Evolutionary conservation across 2,113 vertebrate genomes (phyloP), one percentile per base, ranked within the genome.

Genomic region (Microcebus griseorufus): DNA sequence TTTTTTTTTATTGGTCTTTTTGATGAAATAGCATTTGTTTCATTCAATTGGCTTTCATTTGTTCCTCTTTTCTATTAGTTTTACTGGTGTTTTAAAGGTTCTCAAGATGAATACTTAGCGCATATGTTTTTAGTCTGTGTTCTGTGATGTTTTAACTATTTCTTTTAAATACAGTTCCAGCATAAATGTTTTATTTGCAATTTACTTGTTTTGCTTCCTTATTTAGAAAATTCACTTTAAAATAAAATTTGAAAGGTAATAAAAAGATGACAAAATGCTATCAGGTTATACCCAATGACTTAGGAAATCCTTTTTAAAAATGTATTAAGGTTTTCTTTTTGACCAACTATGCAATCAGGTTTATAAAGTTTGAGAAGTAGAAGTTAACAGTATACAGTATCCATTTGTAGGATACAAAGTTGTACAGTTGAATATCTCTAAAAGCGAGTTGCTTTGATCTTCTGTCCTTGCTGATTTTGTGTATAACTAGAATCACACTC

Each of bases 201-300:
- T 37, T 42, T n/a, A 67, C 6, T 81, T 78, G 37, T 45, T 69
- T 75, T 81, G 16, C 8, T 78, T 48, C 45, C 45, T 48, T 34
- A 51, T 53, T 51, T 93, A 60, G 86, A 17, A 84, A 88, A 72
- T 70, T 95, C 73, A 23, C 75, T 84, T 88, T 88, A 48, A 73
- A 69, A 53, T 37, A 45, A 45, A 45, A 45, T 48, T 48, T 48
- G 48, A 48, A 48, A 48, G 48, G 48, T 48, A 48, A 48, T 10
- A 48, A 48, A 48, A 48, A 48, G 48, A 48, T 48, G 48, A 48
- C 48, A 48, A 48, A 48, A 48, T 48, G 48, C 48, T 48, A 42
- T 12, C 53, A 39, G 37, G 70, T 70, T 42, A 78, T 42, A 65
- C 6, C 18, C 62, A 76, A 5, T 48, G 17, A 85, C 64, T 80